Base-by-base conservation (phyloP, 2,888 invertebrate species). In the Prosopocoilus inquinatus region DNA sequence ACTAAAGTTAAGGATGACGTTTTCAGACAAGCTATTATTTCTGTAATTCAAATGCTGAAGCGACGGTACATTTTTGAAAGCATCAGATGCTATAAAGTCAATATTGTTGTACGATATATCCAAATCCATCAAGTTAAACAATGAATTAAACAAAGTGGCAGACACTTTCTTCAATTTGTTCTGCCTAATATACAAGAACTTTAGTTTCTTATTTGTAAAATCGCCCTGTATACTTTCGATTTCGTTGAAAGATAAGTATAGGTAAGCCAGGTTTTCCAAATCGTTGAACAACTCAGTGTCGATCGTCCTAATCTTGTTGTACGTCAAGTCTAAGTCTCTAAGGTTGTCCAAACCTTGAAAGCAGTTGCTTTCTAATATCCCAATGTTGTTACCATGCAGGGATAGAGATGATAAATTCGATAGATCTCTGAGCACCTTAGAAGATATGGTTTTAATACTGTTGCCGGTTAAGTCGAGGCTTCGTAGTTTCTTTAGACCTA, bases 391-490 rank as follows among this genome's bases (percentile, higher is more conserved):
- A 34, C 64, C 53, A 45, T 65, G 61, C 48, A 67, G 50, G 50
- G 56, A 57, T 9, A 67, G 55, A 43, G 64, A 64, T 3, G 50
- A 50, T 28, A 67, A 47, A 34, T 58, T 61, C 11, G 38, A 49
- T 16, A 63, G 45, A 9, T 51, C 36, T 32, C 51, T 45, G 36
- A 67, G 64, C 2, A 58, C 41, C 8, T 53, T 45, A 2, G 53
- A 16, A 3, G 57, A 50, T 36, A 65, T 53, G 1, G 46, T 28
- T 41, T 57, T 59, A 15, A 67, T 59, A 16, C 58, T 58, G 47
- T 67, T 67, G 20, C 62, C 58, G 5, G 59, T 61, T 20, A 67
- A 16, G 36, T 67, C 65, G 20, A 67, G 51, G 11, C 57, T 62
- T 47, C 60, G 53, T 50, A 67, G 49, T 20, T 55, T 56, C 8